These are phyloP conservation scores for Scaptomyza montana DNA, from an alignment of 1,140 invertebrate genomes.

Conservation along the genomic window DNA sequence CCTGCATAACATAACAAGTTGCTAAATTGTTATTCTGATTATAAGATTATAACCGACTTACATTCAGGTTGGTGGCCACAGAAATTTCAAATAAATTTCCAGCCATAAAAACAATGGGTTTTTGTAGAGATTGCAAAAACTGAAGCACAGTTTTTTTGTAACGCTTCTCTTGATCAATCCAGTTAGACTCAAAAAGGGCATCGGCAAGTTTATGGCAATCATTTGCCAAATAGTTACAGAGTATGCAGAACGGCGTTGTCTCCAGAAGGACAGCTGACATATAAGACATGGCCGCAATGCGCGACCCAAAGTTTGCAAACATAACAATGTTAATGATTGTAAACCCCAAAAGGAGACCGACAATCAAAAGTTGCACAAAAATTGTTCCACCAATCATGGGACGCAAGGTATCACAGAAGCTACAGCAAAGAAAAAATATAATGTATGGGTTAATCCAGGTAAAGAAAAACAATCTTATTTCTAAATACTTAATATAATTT, in stretches of 20 bases:
- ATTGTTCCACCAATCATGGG: conserved; percentile 68
- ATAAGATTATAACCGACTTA: conserved; percentile 16
- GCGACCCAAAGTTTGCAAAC: conserved; percentile 58
- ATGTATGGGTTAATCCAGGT: too few species aligned
- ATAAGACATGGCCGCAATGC: conserved; percentile 56
- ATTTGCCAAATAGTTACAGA: conserved; percentile 63
- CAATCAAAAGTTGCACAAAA: conserved; percentile 67
- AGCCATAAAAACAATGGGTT: conserved; percentile 66
- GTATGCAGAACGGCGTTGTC: conserved; percentile 66
- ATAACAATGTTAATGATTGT: conserved; percentile 67
- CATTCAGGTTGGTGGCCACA: conserved; percentile 67
- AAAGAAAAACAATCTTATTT: too few species aligned
- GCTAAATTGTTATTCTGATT: too few species aligned
- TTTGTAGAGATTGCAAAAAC: conserved; percentile 61
- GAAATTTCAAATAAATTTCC: conserved; percentile 63
- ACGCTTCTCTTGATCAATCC: conserved; percentile 50
- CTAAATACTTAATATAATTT: too few species aligned
- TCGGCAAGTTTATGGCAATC: conserved; percentile 54
- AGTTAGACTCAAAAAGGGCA: conserved; percentile 63
- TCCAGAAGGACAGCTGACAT: conserved; percentile 58
- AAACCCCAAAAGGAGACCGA: conserved; percentile 62
- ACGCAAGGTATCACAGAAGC: conserved; percentile 58
- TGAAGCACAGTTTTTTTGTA: conserved; percentile 57
- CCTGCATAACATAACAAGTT: conserved; percentile 27
- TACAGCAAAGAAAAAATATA: conserved; percentile 1